A percentile compares a stretch with the other conserved stretches of the same genome.
Conservation (phyloP, 2,113 vertebrate species). For the Ammodytes marinus region DNA sequence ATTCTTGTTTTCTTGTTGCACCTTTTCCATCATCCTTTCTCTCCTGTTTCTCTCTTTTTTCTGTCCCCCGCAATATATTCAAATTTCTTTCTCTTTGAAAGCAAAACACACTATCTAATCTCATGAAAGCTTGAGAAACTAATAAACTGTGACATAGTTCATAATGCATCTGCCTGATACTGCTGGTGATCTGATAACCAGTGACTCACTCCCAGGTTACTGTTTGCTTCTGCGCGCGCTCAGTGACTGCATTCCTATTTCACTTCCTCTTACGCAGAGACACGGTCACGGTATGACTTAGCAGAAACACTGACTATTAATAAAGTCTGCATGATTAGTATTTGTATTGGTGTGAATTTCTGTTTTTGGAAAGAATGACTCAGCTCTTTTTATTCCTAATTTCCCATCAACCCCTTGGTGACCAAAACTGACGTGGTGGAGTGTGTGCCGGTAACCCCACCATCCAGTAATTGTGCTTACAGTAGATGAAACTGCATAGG, state of each 20-base stretch:
- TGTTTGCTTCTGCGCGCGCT: conserved; percentile 67
- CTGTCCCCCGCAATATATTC: conserved; percentile 2
- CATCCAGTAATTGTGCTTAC: conserved; percentile 40
- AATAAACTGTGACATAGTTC: not conserved
- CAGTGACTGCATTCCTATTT: conserved; percentile 46
- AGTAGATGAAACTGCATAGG: conserved; percentile 37
- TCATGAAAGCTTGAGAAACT: not conserved
- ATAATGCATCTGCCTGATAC: conserved; percentile 8
- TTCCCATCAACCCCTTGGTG: conserved; percentile 32
- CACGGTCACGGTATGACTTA: conserved; percentile 53
- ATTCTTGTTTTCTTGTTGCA: not conserved
- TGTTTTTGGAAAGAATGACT: conserved; percentile 46
- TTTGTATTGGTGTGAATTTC: conserved; percentile 4
- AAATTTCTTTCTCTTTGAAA: conserved; percentile 20
- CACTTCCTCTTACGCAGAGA: conserved; percentile 62
- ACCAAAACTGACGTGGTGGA: conserved; percentile 32
- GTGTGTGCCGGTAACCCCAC: conserved; percentile 16
- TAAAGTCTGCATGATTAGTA: not conserved
- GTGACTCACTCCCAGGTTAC: conserved; percentile 37
- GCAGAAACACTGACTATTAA: conserved; percentile 43
- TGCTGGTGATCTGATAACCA: conserved; percentile 24
- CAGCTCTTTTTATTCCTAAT: not conserved
- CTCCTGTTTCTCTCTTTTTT: conserved; percentile 18
- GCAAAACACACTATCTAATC: not conserved
- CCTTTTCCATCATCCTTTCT: conserved; percentile 1